A percentile compares a stretch with the other conserved stretches of the same genome.
These are phyloP conservation scores for Octodon degus DNA, from an alignment of 2,113 vertebrate species.

Conservation along the genomic window DNA sequence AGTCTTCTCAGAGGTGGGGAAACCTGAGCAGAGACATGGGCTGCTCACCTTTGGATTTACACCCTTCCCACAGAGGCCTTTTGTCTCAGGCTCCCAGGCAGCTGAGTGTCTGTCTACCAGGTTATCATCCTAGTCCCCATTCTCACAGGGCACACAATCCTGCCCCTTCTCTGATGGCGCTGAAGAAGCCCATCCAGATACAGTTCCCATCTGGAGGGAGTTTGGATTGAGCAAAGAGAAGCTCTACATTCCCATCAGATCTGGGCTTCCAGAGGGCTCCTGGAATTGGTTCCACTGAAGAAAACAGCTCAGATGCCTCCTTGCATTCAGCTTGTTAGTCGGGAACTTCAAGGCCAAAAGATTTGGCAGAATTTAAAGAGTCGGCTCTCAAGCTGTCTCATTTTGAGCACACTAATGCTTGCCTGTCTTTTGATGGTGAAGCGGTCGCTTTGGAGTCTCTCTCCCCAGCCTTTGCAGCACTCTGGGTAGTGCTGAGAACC, in stretches of 20 bases:
- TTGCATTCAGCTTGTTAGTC: constrained; percentile 65
- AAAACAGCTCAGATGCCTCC: constrained; percentile 59
- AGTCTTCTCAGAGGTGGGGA: background rate
- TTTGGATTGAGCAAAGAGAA: constrained; percentile 16
- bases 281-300: constrained; percentile 53
- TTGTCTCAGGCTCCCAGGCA: background rate
- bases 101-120: background rate
- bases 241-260: background rate
- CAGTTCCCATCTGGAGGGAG: constrained; percentile 40
- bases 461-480: background rate
- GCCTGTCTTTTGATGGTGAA: constrained; percentile 64
- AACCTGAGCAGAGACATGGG: background rate
- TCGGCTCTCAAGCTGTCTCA: constrained; percentile 66
- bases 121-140: background rate
- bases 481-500: background rate
- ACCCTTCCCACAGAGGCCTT: background rate
- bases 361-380: constrained; percentile 72
- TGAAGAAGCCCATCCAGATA: background rate
- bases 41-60: background rate
- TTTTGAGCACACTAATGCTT: constrained; percentile 18
- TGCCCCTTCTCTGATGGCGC: background rate
- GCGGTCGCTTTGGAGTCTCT: background rate
- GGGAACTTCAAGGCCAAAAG: constrained; percentile 74
- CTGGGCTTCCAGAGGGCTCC: constrained; percentile 54
- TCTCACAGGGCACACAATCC: background rate